These are phyloP conservation scores for Formica selysi DNA, from an alignment of 1,140 invertebrate genomes.

Conservation along the genomic window DNA sequence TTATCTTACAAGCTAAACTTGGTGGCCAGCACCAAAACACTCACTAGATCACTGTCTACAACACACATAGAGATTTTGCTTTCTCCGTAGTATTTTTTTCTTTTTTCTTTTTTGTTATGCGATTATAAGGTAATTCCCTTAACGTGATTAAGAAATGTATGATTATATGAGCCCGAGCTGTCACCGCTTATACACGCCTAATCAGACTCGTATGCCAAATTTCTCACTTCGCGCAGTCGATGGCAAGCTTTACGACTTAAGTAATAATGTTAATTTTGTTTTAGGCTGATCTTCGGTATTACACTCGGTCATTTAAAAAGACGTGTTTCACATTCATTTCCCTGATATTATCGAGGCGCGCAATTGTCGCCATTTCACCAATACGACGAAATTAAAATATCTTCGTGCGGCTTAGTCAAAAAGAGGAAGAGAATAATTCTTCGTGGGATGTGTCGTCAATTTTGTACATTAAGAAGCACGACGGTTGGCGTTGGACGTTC, in stretches of 20 bases:
- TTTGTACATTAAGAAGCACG: slow-evolving; percentile 32
- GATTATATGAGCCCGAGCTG: slow-evolving; percentile 49
- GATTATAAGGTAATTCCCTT: slow-evolving; percentile 42
- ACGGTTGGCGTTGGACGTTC: not conserved
- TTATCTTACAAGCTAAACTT: slow-evolving; percentile 81
- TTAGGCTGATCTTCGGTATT: slow-evolving; percentile 49
- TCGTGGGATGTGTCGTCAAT: not conserved
- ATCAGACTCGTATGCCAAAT: slow-evolving; percentile 15
- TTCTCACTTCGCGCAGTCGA: slow-evolving; percentile 14
- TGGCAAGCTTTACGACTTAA: slow-evolving; percentile 51
- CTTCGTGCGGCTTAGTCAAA: not conserved
- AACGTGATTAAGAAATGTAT: slow-evolving; percentile 49
- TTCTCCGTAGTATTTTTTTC: slow-evolving; percentile 67
- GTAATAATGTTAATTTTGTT: slow-evolving; percentile 41
- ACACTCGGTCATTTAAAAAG: slow-evolving; percentile 13
- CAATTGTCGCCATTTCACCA: slow-evolving; percentile 41
- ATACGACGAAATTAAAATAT: slow-evolving; percentile 38
- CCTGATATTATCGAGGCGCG: slow-evolving; percentile 42
- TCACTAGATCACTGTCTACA: slow-evolving; percentile 85
- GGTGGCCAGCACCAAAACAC: slow-evolving; percentile 86
- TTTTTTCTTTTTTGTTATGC: slow-evolving; percentile 49
- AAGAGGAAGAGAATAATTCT: slow-evolving; percentile 6
- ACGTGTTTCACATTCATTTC: slow-evolving; percentile 23
- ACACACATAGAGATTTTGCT: slow-evolving; percentile 84
- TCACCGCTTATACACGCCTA: slow-evolving; percentile 10